A percentile compares a stretch with the other conserved stretches of the same genome.
Conservation (phyloP, 2,113 vertebrate genomes). For the Petroica traversi region DNA sequence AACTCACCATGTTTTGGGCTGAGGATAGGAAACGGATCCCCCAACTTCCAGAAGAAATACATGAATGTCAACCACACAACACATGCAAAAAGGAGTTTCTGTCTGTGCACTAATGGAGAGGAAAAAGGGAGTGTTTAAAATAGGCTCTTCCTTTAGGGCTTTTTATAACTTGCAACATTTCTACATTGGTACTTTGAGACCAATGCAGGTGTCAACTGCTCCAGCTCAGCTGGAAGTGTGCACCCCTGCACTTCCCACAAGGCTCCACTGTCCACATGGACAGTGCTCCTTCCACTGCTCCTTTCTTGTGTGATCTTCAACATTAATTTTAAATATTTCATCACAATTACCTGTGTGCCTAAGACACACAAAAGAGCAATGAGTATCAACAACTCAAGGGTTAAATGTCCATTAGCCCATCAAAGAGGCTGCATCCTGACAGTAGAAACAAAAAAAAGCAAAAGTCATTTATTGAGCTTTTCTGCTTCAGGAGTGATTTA, state of each 20-base stretch:
- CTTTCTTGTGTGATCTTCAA: background rate
- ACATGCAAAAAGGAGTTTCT: slow-evolving; percentile 91
- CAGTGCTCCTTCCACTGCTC: background rate
- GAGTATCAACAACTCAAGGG: background rate
- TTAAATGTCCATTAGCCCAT: background rate
- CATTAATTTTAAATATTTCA: background rate
- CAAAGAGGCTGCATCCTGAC: background rate
- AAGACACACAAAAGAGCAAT: background rate
- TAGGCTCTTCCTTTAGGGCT: background rate
- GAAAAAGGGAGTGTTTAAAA: background rate
- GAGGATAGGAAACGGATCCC: slow-evolving; percentile 96
- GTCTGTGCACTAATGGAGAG: slow-evolving; percentile 85
- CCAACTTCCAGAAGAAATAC: slow-evolving; percentile 99
- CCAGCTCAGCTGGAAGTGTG: background rate
- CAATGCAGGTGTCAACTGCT: background rate
- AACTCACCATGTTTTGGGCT: slow-evolving; percentile 96
- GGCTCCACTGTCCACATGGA: background rate
- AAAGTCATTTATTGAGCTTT: background rate
- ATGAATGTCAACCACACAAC: slow-evolving; percentile 97
- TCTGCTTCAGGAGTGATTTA: background rate
- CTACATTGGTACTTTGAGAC: background rate
- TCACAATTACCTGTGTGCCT: background rate
- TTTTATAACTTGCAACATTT: background rate
- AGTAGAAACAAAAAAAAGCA: background rate
- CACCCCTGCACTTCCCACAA: background rate